phyloP scores from a whole-genome alignment of 2,113 vertebrate genomes.

The Glaucidium brasilianum region DNA sequence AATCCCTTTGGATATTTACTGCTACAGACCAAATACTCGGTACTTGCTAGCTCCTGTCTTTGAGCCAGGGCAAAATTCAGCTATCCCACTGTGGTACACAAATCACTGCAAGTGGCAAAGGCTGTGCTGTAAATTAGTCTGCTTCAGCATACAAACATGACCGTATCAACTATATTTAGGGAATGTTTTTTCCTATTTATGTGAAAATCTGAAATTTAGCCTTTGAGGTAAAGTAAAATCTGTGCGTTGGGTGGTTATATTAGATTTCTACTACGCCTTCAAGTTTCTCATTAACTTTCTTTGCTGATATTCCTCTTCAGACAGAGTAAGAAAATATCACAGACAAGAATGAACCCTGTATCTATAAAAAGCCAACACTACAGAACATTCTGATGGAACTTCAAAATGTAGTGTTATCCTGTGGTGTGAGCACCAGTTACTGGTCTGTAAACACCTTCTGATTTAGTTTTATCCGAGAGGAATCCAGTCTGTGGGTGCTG shows the following conservation, averaged over 20 bases:
- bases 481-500: not conserved
- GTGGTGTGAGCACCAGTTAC: not conserved
- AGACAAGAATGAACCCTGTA: not conserved
- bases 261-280: not conserved
- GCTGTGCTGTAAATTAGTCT: not conserved
- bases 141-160: too few species aligned
- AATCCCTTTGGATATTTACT: not conserved
- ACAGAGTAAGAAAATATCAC: not conserved
- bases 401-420: not conserved
- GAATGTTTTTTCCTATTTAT: not conserved
- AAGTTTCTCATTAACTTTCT: not conserved
- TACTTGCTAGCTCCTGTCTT: not conserved
- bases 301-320: not conserved
- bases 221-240: not conserved
- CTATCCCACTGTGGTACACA: fast-evolving
- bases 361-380: not conserved
- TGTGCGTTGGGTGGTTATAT: not conserved
- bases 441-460: not conserved
- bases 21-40: not conserved
- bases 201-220: not conserved
- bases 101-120: not conserved
- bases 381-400: not conserved
- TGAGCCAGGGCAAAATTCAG: not conserved
- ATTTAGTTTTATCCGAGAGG: not conserved
- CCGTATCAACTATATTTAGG: not conserved